Evolutionary conservation across 2,113 vertebrate genomes (phyloP), one percentile per base, ranked within the genome.

Genomic region (Pelecanus crispus): DNA sequence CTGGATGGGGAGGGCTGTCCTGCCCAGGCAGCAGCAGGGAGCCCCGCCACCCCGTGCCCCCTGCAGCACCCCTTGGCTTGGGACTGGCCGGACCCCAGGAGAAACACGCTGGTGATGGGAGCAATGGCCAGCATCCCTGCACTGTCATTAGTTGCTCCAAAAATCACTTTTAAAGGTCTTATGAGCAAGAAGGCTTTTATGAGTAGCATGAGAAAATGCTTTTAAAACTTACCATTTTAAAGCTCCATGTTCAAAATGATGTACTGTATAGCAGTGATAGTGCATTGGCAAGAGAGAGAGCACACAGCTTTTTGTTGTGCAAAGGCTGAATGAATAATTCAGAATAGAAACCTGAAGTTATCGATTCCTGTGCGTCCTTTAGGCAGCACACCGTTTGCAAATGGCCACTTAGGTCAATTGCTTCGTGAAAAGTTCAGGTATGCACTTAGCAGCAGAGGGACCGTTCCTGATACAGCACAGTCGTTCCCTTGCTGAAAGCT

Each of bases 61-160:
- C 5, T 0, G 0, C 19, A 26, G 11, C 2, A 11, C 11, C 5
- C 8, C 2, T 10, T 73, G 38, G 7, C 25, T 52, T 79, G 56
- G 32, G 42, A 62, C 53, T 24, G 4, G 8, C 9, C 0, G 2
- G 34, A 5, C 49, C 24, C 14, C 1, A 2, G 31, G 49, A 86
- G 74, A 44, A 67, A 40, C 7, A 3, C 4, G 1, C 42, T 42
- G 10, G 58, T 36, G 11, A 9, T 20, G 29, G 42, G 62, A 73
- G 22, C 44, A 56, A 1, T 24, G 49, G 70, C 44, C 44, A 87
- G n/a, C 32, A 70, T 47, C 45, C 25, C 10, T 83, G 58, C 71
- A 49, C 19, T 20, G 29, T 9, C 32, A 28, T 24, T 47, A 45
- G 10, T 21, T 62, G 22, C 36, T 74, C 55, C 32, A 56, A 24